phyloP scores from a whole-genome alignment of 1,140 invertebrate genomes.

The Papilio xuthus region DNA sequence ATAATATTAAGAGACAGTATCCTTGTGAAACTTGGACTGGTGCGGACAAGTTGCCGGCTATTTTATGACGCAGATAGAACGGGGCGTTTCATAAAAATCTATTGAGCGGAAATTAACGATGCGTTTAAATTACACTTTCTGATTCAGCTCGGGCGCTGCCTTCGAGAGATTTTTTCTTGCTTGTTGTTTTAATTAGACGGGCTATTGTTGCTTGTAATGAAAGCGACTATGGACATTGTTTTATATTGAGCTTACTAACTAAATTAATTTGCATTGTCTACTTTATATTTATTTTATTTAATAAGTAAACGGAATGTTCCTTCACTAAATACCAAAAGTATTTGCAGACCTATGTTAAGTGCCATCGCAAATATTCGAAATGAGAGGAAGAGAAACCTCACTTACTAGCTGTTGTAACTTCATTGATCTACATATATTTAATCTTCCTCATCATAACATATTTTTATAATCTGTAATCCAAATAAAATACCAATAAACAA shows the following conservation, averaged over 20 bases:
- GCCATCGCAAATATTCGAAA: neutral
- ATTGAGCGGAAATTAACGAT: conserved; percentile 38
- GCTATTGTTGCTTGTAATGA: conserved; percentile 13
- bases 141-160: neutral
- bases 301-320: neutral
- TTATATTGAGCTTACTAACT: conserved; percentile 16
- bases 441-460: neutral
- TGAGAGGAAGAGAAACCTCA: neutral
- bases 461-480: neutral
- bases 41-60: conserved; percentile 3
- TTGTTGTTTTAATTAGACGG: conserved; percentile 23
- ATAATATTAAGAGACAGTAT: conserved; percentile 19
- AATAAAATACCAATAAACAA: neutral
- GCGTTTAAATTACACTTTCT: conserved; percentile 33
- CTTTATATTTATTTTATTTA: neutral
- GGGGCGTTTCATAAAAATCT: conserved; percentile 36
- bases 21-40: neutral
- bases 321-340: neutral
- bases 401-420: neutral
- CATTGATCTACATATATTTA: neutral
- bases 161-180: conserved; percentile 18
- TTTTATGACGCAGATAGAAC: conserved; percentile 24
- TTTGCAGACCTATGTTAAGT: neutral
- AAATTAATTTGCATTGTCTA: neutral
- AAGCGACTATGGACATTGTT: neutral